Evolutionary conservation across 2,797 vertebrate species (phyloP).

Genomic region (Setipinna tenuifilis): DNA sequence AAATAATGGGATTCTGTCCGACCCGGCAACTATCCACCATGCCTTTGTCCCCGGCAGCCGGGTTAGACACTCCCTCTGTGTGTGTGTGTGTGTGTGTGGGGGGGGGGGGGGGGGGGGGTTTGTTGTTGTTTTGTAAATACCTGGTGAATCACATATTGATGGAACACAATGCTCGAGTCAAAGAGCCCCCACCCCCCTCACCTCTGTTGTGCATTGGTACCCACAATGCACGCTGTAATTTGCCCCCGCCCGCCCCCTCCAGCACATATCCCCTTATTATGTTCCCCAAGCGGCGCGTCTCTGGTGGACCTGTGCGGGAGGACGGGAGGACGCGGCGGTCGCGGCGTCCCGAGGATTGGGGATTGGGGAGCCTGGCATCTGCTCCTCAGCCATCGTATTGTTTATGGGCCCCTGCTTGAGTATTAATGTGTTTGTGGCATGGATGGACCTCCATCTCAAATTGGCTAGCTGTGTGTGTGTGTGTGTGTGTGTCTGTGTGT

Average conservation of each 20-base stretch:
- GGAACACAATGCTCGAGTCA: conserved; percentile 24
- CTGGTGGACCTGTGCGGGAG: neutral
- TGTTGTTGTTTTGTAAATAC: conserved; percentile 38
- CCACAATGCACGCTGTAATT: conserved; percentile 19
- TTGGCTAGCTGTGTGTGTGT: neutral
- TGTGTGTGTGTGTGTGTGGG: too few relatives aligned
- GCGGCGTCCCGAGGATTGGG: neutral
- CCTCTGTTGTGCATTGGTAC: conserved; percentile 26
- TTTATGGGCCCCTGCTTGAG: neutral
- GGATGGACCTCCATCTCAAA: neutral
- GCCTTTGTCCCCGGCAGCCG: conserved; percentile 28
- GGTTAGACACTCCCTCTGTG: neutral
- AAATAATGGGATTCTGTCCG: conserved; percentile 38
- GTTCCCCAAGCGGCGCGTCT: neutral
- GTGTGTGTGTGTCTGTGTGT: conserved; percentile 6
- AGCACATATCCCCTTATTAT: conserved; percentile 30
- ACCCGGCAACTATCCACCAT: conserved; percentile 3
- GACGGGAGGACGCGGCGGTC: neutral
- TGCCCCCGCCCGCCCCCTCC: conserved; percentile 27
- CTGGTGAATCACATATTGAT: conserved; percentile 38
- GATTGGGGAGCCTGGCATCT: conserved; percentile 27
- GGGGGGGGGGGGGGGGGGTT: too few relatives aligned
- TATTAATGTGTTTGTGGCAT: neutral
- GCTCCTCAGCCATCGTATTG: conserved; percentile 20
- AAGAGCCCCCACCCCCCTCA: too few relatives aligned